phyloP scores from a whole-genome alignment of 2,888 invertebrate genomes.

The Thera britannica region DNA sequence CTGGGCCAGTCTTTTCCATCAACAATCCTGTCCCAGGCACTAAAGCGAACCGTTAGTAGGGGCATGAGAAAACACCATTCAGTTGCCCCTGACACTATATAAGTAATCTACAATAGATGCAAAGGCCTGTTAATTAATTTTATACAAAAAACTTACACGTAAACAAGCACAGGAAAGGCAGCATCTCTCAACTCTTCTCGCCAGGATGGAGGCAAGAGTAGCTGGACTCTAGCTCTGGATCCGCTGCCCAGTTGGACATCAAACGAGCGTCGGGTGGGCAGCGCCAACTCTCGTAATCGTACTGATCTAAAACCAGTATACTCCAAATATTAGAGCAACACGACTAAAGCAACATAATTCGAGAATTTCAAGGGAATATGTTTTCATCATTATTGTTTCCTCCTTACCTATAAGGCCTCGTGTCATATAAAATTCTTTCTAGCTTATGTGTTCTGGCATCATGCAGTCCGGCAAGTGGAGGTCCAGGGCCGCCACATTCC shows the following conservation, averaged over 20 bases:
- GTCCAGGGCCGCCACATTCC: constrained; percentile 96
- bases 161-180: constrained; percentile 94
- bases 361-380: background rate
- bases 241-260: constrained; percentile 95
- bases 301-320: constrained; percentile 77
- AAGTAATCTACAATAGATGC: too few relatives aligned
- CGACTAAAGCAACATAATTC: background rate
- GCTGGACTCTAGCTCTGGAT: constrained; percentile 93
- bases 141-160: constrained; percentile 86
- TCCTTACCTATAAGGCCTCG: constrained; percentile 86
- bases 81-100: too few relatives aligned
- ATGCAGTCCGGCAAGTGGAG: constrained; percentile 93
- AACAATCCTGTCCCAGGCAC: too few relatives aligned
- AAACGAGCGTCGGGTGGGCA: constrained; percentile 92
- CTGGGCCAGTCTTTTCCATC: too few relatives aligned
- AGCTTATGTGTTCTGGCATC: constrained; percentile 90
- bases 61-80: too few relatives aligned
- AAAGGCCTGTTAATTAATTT: too few relatives aligned
- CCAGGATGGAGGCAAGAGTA: constrained; percentile 95
- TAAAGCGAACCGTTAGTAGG: too few relatives aligned
- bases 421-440: constrained; percentile 91
- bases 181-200: constrained; percentile 93
- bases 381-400: background rate
- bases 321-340: background rate
- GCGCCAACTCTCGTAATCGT: constrained; percentile 90